phyloP scores from a whole-genome alignment of 2,888 invertebrate genomes.

The Pandemis corylana region DNA sequence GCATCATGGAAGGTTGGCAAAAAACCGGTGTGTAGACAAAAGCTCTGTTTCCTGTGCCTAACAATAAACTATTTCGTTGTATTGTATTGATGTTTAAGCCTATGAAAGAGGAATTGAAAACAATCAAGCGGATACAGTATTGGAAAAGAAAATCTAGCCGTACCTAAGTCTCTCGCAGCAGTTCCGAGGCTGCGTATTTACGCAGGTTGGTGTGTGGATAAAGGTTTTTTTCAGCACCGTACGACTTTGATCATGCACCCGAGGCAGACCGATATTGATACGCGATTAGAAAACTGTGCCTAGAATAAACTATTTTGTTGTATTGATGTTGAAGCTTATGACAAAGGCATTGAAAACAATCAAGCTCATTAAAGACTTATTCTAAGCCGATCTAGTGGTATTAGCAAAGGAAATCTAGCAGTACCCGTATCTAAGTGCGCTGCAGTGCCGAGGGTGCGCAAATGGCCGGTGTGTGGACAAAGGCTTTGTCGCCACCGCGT shows the following conservation, averaged over 20 bases:
- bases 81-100: too few relatives aligned
- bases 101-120: too few relatives aligned
- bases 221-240: constrained; percentile 68
- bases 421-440: not conserved
- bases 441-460: constrained; percentile 18
- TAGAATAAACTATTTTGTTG: too few relatives aligned
- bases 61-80: too few relatives aligned
- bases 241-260: constrained; percentile 58
- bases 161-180: not conserved
- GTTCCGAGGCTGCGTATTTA: constrained; percentile 18
- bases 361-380: not conserved
- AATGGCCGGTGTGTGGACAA: constrained; percentile 69
- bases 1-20: too few relatives aligned
- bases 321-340: too few relatives aligned
- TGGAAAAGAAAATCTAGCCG: not conserved
- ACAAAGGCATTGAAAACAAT: not conserved
- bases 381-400: too few relatives aligned
- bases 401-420: not conserved
- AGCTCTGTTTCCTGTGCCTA: too few relatives aligned
- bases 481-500: constrained; percentile 67
- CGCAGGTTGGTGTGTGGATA: constrained; percentile 71
- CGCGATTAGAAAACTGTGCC: too few relatives aligned
- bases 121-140: not conserved
- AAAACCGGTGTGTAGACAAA: too few relatives aligned
- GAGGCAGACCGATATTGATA: constrained; percentile 17